Base-by-base conservation (phyloP, 2,797 vertebrate species). In the Gymnodraco acuticeps region DNA sequence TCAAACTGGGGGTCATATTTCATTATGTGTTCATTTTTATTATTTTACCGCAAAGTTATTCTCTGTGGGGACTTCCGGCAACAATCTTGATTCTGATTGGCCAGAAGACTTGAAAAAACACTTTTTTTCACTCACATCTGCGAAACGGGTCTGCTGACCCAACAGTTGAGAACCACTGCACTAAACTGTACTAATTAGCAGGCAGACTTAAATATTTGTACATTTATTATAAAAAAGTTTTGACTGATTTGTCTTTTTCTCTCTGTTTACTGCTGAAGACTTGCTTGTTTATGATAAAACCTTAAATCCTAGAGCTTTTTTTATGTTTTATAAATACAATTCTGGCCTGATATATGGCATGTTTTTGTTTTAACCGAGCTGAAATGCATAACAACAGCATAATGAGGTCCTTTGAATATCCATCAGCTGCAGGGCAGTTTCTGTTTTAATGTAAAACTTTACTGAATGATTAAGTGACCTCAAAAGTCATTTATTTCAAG, bases 361-460 rank as follows among this genome's bases (percentile, higher is more conserved):
- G 12, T 71, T 41, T 20, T 47, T 4, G 15, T 60, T 59, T 64
- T 64, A 59, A 54, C 45, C 19, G 59, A 69, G 58, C 33, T 48
- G 47, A 51, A 64, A 52, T 55, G 70, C 52, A 59, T 23, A 65
- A 71, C 41, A 23, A 8, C 41, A 17, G 38, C 31, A 23, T 72
- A 72, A 68, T 38, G 31, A 73, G 60, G 23, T 55, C 47, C 23
- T 45, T 3, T 61, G 38, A 68, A 73, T 50, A 54, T 72, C 41
- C 47, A 14, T 64, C 20, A 60, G 69, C 69, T 60, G 10, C 19
- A 23, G 17, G 73, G 5, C 8, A 11, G 33, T n/a, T 1, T 45
- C 31, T 55, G 55, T 50, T 45, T 14, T 9, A 59, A 73, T 12
- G 54, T 42, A 16, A 9, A 58, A 54, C 43, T 50, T 47, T 43